Evolutionary conservation across 2,888 invertebrate species (phyloP).

Genomic region (Plutella xylostella): DNA sequence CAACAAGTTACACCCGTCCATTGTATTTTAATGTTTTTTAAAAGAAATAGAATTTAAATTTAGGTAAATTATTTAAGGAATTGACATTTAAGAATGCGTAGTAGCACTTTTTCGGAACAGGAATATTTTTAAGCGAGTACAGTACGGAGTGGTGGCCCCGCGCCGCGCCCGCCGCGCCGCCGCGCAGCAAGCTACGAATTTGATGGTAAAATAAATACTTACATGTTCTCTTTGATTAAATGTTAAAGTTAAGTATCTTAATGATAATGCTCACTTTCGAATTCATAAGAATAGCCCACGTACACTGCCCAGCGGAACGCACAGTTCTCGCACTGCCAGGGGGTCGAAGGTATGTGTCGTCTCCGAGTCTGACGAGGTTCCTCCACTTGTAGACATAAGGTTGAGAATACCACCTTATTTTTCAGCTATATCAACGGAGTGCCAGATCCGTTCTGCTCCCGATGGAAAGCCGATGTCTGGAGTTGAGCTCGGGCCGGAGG

Average conservation of each 20-base stretch:
- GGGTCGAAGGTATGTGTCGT: no score
- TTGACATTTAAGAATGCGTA: constrained; percentile 38
- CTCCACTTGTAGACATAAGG: no score
- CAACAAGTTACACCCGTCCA: constrained; percentile 70
- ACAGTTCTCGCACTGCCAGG: no score
- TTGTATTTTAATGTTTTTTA: constrained; percentile 60
- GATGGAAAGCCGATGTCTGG: no score
- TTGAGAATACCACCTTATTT: no score
- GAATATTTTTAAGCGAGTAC: constrained; percentile 45
- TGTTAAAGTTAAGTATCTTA: constrained; percentile 25
- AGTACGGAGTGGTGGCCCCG: no score
- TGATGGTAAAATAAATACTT: constrained; percentile 35
- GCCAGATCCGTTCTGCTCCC: no score
- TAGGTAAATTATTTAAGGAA: constrained; percentile 62
- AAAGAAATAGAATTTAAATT: constrained; percentile 31
- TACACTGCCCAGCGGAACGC: no score
- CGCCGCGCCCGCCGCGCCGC: no score
- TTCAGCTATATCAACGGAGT: no score
- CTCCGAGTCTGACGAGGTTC: no score
- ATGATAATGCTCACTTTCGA: constrained; percentile 41
- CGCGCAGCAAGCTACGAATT: constrained; percentile 47
- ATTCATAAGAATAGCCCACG: constrained; percentile 29
- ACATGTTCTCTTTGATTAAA: constrained; percentile 43
- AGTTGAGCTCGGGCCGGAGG: no score
- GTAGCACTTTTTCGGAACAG: constrained; percentile 55